Evolutionary conservation across 1,140 invertebrate genomes (phyloP).

Genomic region (Platyscapa corneri): DNA sequence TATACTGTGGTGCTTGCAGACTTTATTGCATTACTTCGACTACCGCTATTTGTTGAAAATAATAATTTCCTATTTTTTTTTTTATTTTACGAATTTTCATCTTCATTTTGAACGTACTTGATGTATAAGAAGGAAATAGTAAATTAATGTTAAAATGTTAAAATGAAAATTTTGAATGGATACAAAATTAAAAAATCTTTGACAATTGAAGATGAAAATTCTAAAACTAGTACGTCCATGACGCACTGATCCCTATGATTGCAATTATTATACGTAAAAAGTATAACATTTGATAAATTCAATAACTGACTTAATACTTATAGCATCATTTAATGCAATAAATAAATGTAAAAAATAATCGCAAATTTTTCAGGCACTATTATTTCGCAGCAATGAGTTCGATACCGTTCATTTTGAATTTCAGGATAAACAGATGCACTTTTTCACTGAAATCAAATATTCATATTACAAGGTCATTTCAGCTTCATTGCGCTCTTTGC

Average conservation of each 20-base stretch:
- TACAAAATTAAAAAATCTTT: neutral
- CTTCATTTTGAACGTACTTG: conserved; percentile 7
- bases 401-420: conserved; percentile 3
- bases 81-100: conserved; percentile 21
- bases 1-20: conserved; percentile 38
- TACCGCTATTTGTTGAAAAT: conserved; percentile 23
- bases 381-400: conserved; percentile 4
- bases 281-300: conserved; percentile 34
- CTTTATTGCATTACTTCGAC: conserved; percentile 7
- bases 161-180: neutral
- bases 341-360: conserved; percentile 48
- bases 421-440: conserved; percentile 14
- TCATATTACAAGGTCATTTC: conserved; percentile 59
- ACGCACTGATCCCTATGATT: neutral
- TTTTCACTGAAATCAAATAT: conserved; percentile 17
- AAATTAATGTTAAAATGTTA: neutral
- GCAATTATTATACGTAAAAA: conserved; percentile 44
- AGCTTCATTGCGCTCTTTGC: conserved; percentile 55
- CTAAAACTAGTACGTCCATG: neutral
- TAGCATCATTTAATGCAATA: conserved; percentile 45
- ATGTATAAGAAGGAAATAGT: neutral
- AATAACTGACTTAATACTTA: conserved; percentile 45
- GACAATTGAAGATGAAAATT: conserved; percentile 35
- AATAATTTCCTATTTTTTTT: conserved; percentile 33
- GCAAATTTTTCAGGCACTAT: conserved; percentile 10